Conservation (phyloP, 2,113 vertebrate species). For the Chunga burmeisteri region DNA sequence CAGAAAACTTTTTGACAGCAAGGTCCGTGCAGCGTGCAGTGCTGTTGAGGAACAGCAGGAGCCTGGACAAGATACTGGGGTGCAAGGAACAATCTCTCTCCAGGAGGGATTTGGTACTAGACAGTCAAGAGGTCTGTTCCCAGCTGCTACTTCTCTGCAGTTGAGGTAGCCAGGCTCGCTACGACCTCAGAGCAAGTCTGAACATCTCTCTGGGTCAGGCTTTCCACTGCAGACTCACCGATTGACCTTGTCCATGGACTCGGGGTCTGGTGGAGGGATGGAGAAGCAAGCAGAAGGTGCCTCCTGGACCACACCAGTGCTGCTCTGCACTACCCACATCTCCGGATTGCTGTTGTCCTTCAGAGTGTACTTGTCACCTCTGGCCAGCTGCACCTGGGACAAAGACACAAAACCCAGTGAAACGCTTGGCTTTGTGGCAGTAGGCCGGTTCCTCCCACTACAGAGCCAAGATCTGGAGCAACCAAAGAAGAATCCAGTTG, state of each 20-base stretch:
- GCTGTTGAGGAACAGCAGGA: neutral
- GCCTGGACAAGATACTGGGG: neutral
- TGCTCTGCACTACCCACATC: conserved; percentile 84
- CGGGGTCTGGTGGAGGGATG: conserved; percentile 87
- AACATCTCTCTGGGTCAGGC: neutral
- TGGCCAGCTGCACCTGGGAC: conserved; percentile 80
- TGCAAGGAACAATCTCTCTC: neutral
- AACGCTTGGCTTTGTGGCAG: neutral
- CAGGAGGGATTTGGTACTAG: neutral
- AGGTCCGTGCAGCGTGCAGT: neutral
- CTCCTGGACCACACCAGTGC: conserved; percentile 70
- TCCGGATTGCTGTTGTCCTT: conserved; percentile 81
- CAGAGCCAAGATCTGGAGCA: neutral
- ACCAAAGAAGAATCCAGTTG: neutral
- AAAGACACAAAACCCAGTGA: neutral
- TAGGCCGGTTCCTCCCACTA: neutral
- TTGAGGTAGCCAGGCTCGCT: neutral
- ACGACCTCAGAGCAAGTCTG: neutral
- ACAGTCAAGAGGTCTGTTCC: neutral
- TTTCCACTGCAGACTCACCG: conserved; percentile 69
- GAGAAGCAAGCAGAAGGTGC: conserved; percentile 88
- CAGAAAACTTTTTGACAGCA: neutral
- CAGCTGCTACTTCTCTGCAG: neutral
- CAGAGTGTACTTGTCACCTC: conserved; percentile 82
- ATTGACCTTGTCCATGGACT: conserved; percentile 80